Evolutionary conservation across 1,140 invertebrate genomes (phyloP).

Genomic region (Yoshiicerus persimilis): DNA sequence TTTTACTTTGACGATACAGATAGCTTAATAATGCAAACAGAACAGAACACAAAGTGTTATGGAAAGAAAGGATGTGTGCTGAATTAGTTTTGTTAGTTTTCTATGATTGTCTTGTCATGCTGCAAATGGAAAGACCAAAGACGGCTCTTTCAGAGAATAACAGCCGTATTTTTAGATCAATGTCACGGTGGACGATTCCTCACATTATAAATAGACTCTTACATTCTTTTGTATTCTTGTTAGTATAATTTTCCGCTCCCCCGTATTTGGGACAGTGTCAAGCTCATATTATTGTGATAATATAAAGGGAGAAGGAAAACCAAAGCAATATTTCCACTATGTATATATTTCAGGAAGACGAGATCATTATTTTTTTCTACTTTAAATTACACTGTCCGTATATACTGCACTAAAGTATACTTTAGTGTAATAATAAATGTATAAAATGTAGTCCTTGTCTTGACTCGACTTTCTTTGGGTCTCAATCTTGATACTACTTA

Average conservation of each 20-base stretch:
- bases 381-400: neutral
- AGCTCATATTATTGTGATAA: neutral
- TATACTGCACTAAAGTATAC: too few species aligned
- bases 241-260: neutral
- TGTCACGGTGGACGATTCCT: slow-evolving; percentile 20
- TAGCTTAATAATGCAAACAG: neutral
- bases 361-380: neutral
- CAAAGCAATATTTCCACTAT: neutral
- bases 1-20: neutral
- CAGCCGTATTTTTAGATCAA: slow-evolving; percentile 12
- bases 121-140: neutral
- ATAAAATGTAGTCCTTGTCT: neutral
- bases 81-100: slow-evolving; percentile 18
- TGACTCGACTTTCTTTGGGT: neutral
- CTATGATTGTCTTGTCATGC: slow-evolving; percentile 7
- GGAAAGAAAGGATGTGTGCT: slow-evolving; percentile 4
- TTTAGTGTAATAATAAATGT: neutral
- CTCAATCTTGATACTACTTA: neutral
- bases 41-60: neutral
- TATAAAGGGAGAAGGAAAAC: neutral
- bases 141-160: neutral
- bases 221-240: neutral
- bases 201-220: neutral
- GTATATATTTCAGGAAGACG: neutral
- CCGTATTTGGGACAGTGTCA: neutral